Evolutionary conservation across 2,797 vertebrate genomes (phyloP).

Genomic region (Liparis tanakae): DNA sequence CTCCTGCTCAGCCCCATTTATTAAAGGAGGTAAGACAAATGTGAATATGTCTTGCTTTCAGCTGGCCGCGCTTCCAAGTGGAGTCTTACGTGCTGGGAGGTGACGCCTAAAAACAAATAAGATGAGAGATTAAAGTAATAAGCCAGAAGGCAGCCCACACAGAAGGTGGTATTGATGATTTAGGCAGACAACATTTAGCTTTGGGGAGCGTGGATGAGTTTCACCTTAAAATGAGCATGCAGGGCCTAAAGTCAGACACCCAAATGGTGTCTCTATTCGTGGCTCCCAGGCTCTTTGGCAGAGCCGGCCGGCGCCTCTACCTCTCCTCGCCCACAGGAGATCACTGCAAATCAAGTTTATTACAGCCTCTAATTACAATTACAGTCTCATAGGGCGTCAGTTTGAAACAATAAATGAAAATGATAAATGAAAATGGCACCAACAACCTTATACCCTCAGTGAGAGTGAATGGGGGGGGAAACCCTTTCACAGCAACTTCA

Average conservation of each 20-base stretch:
- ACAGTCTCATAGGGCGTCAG: conserved; percentile 64
- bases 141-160: conserved; percentile 2
- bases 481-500: conserved; percentile 43
- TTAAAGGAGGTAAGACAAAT: conserved; percentile 10
- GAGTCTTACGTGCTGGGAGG: background rate
- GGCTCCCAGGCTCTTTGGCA: conserved; percentile 39
- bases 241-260: conserved; percentile 2
- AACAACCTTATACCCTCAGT: conserved; percentile 46
- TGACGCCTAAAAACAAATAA: conserved; percentile 29
- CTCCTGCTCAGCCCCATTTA: background rate
- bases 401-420: conserved; percentile 70
- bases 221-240: conserved; percentile 9
- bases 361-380: conserved; percentile 73
- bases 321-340: conserved; percentile 55
- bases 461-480: conserved; percentile 30
- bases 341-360: conserved; percentile 74
- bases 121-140: conserved; percentile 22
- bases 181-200: conserved; percentile 22
- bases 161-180: conserved; percentile 23
- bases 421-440: conserved; percentile 65
- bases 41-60: conserved; percentile 28
- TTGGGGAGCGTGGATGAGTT: conserved; percentile 5
- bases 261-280: conserved; percentile 4
- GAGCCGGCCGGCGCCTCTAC: conserved; percentile 30
- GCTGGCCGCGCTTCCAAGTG: conserved; percentile 6